A percentile compares a stretch with the other conserved stretches of the same genome.
Evolutionary conservation across 2,797 vertebrate genomes (phyloP).

Genomic region (Agapornis canus): DNA sequence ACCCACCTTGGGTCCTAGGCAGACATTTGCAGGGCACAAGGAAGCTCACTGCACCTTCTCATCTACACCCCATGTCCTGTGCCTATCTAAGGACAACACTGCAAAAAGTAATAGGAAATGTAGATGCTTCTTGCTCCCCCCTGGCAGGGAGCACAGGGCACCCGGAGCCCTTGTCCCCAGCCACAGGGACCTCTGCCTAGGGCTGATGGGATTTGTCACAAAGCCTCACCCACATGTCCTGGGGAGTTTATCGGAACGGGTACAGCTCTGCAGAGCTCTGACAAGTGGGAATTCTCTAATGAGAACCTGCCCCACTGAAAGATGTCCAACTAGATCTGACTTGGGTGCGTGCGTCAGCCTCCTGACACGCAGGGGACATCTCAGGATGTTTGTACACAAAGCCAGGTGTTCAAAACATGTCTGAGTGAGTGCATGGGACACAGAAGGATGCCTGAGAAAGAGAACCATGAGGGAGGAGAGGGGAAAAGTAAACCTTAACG

Average conservation of each 20-base stretch:
- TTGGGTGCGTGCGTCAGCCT: background rate
- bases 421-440: background rate
- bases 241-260: background rate
- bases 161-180: background rate
- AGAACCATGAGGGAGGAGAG: background rate
- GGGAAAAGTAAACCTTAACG: background rate
- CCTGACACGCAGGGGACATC: background rate
- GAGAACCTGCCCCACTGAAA: slow-evolving; percentile 21
- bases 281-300: background rate
- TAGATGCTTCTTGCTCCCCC: background rate
- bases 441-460: background rate
- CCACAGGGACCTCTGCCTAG: background rate
- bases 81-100: background rate
- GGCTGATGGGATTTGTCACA: background rate
- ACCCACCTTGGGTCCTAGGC: background rate
- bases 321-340: background rate
- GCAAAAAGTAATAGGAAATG: background rate
- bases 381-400: background rate
- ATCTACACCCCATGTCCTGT: background rate
- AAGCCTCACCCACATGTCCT: rapidly evolving
- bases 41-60: background rate
- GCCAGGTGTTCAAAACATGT: background rate
- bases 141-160: background rate
- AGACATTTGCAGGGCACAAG: background rate
- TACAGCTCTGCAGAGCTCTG: background rate